Conservation (phyloP, 92 coral and sea anemone genomes). For the Phenganax marumi region DNA sequence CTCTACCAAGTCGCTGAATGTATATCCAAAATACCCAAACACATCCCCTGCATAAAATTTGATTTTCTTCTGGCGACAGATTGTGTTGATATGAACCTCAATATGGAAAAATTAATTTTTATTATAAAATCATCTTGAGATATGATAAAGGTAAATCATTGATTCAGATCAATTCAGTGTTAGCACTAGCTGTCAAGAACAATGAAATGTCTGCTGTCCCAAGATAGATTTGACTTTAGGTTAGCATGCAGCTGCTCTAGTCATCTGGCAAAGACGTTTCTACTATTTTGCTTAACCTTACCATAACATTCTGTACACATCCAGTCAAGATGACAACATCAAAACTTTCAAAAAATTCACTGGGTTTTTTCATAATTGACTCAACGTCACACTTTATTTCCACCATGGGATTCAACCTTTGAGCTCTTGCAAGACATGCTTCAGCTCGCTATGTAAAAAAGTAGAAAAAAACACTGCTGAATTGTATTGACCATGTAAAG, state of each 20-base stretch:
- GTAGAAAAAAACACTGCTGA: neutral
- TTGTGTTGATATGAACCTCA: conserved; percentile 74
- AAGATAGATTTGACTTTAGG: too few species aligned
- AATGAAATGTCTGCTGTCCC: too few species aligned
- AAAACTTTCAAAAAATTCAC: conserved; percentile 66
- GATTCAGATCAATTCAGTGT: too few species aligned
- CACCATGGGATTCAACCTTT: conserved; percentile 95
- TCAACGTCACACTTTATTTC: conserved; percentile 74
- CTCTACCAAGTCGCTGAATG: conserved; percentile 86
- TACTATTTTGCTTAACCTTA: conserved; percentile 34
- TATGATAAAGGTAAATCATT: neutral
- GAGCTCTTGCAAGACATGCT: conserved; percentile 80
- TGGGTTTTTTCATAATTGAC: conserved; percentile 65
- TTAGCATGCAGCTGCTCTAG: too few species aligned
- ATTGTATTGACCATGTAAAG: neutral
- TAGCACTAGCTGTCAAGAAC: neutral
- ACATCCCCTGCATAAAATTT: conserved; percentile 95
- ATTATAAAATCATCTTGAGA: neutral
- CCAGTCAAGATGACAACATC: conserved; percentile 92
- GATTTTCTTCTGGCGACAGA: conserved; percentile 66
- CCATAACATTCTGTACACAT: conserved; percentile 73
- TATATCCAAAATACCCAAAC: conserved; percentile 94
- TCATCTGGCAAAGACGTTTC: neutral
- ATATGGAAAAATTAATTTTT: neutral
- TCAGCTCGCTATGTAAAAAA: conserved; percentile 67